Evolutionary conservation across 2,113 vertebrate genomes (phyloP).

Genomic region (Dicrurus megarhynchus): DNA sequence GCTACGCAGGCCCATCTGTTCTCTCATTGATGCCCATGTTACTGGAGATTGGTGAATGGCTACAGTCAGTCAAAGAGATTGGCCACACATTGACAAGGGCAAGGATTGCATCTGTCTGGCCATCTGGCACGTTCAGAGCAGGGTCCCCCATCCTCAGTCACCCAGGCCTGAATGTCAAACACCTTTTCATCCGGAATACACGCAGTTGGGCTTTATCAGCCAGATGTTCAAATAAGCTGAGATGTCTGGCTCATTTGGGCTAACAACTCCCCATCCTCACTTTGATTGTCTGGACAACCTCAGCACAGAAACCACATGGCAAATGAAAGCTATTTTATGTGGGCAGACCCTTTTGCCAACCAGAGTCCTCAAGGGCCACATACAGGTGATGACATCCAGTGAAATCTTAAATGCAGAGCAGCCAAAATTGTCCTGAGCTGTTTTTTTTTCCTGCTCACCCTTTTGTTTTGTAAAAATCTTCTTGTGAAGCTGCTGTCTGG

Average conservation of each 20-base stretch:
- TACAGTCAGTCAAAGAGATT: slow-evolving; percentile 64
- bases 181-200: slow-evolving; percentile 9
- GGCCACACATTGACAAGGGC: slow-evolving; percentile 61
- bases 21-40: slow-evolving; percentile 12
- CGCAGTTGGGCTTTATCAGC: slow-evolving; percentile 23
- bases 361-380: not conserved
- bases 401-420: not conserved
- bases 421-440: not conserved
- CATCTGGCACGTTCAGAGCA: slow-evolving; percentile 35
- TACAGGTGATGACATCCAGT: slow-evolving; percentile 20
- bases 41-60: slow-evolving; percentile 5
- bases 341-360: not conserved
- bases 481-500: not conserved
- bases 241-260: slow-evolving; percentile 37
- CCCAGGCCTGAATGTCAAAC: slow-evolving; percentile 68
- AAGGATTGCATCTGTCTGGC: slow-evolving; percentile 50
- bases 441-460: not conserved
- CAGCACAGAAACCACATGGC: slow-evolving; percentile 25
- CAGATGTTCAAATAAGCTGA: slow-evolving; percentile 63
- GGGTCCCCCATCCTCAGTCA: slow-evolving; percentile 47
- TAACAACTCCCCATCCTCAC: slow-evolving; percentile 52
- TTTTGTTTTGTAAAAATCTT: not conserved
- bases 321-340: slow-evolving; percentile 18
- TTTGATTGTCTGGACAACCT: slow-evolving; percentile 23
- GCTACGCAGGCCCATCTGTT: slow-evolving; percentile 16